A percentile compares a stretch with the other conserved stretches of the same genome.
These are phyloP conservation scores for Xiphydria camelus DNA, from an alignment of 2,888 invertebrate species.

Conservation along the genomic window DNA sequence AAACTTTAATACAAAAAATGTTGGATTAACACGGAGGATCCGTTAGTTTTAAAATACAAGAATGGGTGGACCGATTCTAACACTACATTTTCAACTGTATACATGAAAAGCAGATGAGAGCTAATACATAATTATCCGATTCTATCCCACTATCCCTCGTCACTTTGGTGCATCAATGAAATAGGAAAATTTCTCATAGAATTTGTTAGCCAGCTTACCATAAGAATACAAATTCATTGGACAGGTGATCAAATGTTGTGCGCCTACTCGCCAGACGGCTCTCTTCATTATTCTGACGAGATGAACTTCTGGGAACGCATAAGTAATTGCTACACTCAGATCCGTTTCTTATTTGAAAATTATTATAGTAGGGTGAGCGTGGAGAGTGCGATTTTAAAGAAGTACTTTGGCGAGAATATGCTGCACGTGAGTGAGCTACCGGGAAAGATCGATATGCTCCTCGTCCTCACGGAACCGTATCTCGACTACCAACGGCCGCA, in stretches of 20 bases:
- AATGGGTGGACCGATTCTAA: too few species aligned
- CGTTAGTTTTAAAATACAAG: too few species aligned
- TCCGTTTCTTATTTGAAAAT: background rate
- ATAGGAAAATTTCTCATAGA: too few species aligned
- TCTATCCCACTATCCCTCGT: too few species aligned
- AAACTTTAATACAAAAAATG: too few species aligned
- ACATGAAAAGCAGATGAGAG: too few species aligned
- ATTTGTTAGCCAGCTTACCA: too few species aligned
- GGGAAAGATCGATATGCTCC: background rate
- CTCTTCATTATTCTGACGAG: background rate
- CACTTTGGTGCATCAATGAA: too few species aligned
- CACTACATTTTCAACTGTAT: too few species aligned
- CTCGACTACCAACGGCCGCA: slow-evolving; percentile 2
- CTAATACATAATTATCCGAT: too few species aligned
- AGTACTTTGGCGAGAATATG: slow-evolving; percentile 5
- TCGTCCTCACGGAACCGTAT: background rate
- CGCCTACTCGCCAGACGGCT: background rate
- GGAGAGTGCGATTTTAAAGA: slow-evolving; percentile 1
- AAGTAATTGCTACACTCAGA: background rate
- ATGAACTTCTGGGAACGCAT: slow-evolving; percentile 6
- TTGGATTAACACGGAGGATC: too few species aligned
- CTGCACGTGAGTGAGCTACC: background rate
- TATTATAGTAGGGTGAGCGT: background rate
- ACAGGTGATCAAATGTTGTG: slow-evolving; percentile 3
- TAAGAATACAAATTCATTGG: background rate